Evolutionary conservation across 2,797 vertebrate genomes (phyloP).

Genomic region (Leuciscus waleckii): DNA sequence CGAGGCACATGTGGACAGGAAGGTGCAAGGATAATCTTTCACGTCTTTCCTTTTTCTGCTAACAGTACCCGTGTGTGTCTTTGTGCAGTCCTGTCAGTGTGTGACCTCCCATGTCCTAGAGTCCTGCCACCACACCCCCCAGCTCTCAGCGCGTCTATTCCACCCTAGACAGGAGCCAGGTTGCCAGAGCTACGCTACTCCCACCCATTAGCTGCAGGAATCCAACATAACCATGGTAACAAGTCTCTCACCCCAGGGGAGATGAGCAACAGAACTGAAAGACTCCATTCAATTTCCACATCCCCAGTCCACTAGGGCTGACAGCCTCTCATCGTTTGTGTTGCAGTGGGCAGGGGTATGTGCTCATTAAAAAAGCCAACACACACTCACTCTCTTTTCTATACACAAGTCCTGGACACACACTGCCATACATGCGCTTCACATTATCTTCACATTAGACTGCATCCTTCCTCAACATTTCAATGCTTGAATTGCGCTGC

Average conservation of each 20-base stretch:
- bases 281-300: slow-evolving; percentile 89
- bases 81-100: slow-evolving; percentile 48
- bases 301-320: slow-evolving; percentile 80
- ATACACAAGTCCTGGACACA: slow-evolving; percentile 65
- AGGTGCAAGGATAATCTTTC: slow-evolving; percentile 8
- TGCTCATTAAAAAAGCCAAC: slow-evolving; percentile 76
- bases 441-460: slow-evolving; percentile 61
- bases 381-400: slow-evolving; percentile 58
- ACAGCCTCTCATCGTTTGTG: slow-evolving; percentile 80
- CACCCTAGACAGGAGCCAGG: slow-evolving; percentile 81
- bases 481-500: slow-evolving; percentile 52
- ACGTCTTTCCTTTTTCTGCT: slow-evolving; percentile 27
- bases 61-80: slow-evolving; percentile 31
- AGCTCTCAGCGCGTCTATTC: slow-evolving; percentile 74
- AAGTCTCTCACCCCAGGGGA: slow-evolving; percentile 89
- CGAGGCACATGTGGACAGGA: slow-evolving; percentile 16
- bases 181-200: slow-evolving; percentile 85
- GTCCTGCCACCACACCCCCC: slow-evolving; percentile 77
- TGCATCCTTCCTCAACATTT: slow-evolving; percentile 41
- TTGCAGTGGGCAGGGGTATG: slow-evolving; percentile 76
- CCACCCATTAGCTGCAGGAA: slow-evolving; percentile 92
- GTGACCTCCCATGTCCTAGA: slow-evolving; percentile 80
- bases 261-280: slow-evolving; percentile 87
- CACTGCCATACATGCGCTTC: slow-evolving; percentile 68
- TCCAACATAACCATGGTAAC: slow-evolving; percentile 98